Evolutionary conservation across 1,140 invertebrate species (phyloP), one percentile per base, ranked within the genome.

Genomic region (Heliconius eleuchia): DNA sequence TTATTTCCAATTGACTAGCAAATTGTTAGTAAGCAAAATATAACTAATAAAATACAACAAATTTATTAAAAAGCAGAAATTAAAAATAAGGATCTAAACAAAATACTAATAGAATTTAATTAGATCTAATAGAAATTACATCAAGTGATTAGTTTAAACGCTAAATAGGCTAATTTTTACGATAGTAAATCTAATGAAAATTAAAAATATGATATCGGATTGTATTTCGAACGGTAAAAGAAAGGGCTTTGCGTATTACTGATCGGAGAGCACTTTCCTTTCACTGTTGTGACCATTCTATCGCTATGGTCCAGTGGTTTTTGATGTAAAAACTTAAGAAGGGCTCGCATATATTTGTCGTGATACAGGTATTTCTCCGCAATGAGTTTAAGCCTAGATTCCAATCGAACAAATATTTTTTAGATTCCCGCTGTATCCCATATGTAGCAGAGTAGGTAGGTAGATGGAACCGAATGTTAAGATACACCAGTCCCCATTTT

Each of bases 231-330:
- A 66, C 8, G 57, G 57, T 16, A 30, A 66, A 66, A 66, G 60
- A 66, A 66, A 66, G 60, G 60, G 60, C 60, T 30, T 13, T 27
- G 60, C 23, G 23, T 23, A n/a, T 66, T 30, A 66, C 60, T 27
- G 27, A 27, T 30, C 23, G 27, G 8, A 66, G 23, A 66, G 23
- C n/a, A 9, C 37, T 39, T 76, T n/a, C 57, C 74, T 76, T 76
- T 76, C 39, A 76, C 74, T 57, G 66, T 50, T 76, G 37, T 76
- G 60, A 76, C 74, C 46, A 55, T 42, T 66, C 74, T n/a, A 60
- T 6, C 16, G 74, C 39, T 70, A 76, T 71, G 42, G 39, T 76
- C 37, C 60, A 66, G 39, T 71, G 39, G 23, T 13, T 50, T 30
- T 50, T 57, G 42, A 42, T 46, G 19, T n/a, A n/a, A 66, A 66